These are phyloP conservation scores for Thera obeliscata DNA, from an alignment of 2,888 invertebrate genomes.

Conservation along the genomic window DNA sequence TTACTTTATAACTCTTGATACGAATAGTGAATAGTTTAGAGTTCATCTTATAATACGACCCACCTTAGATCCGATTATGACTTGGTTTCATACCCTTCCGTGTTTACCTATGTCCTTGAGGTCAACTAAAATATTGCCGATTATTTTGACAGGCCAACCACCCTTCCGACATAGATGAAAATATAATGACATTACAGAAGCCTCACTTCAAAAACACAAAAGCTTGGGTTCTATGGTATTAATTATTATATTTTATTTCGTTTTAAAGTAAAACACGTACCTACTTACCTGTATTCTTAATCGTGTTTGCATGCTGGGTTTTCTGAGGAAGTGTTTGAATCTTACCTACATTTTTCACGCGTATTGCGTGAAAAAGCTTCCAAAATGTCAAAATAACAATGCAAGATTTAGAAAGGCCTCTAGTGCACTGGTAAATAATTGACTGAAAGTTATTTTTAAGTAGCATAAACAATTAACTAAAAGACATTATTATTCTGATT, in stretches of 20 bases:
- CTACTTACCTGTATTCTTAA: no score
- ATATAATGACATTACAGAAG: neutral
- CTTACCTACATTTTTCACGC: no score
- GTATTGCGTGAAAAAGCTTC: no score
- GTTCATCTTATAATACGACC: constrained; percentile 16
- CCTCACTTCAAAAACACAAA: neutral
- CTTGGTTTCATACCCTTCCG: constrained; percentile 66
- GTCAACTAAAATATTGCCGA: constrained; percentile 69
- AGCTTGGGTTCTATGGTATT: neutral
- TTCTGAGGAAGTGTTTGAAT: no score
- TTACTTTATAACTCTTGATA: no score
- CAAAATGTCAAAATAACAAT: no score
- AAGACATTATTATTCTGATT: neutral
- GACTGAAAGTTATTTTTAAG: no score
- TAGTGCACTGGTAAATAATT: neutral
- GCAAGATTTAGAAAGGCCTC: no score
- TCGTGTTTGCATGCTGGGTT: no score
- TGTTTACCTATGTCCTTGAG: constrained; percentile 57
- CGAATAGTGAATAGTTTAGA: no score
- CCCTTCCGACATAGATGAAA: constrained; percentile 49
- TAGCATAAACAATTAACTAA: neutral
- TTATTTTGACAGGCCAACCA: constrained; percentile 74
- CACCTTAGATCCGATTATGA: constrained; percentile 72
- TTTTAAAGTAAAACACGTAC: no score
- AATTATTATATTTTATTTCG: no score